Conservation (phyloP, 2,797 vertebrate genomes). For the Poecile montanus region DNA sequence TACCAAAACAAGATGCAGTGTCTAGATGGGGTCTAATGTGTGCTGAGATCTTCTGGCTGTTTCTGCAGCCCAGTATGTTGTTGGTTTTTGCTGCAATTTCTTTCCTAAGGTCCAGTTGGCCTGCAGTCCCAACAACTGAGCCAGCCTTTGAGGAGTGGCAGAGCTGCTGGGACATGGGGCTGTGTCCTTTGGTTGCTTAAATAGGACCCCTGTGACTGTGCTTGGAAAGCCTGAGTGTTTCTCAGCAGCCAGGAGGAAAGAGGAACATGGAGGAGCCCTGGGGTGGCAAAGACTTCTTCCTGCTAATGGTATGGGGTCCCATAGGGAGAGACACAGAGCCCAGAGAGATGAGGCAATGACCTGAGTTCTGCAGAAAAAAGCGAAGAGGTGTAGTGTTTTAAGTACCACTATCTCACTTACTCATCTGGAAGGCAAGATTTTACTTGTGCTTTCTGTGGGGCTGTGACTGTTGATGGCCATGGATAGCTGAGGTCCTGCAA, state of each 20-base stretch:
- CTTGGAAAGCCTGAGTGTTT: neutral
- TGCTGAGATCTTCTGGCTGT: neutral
- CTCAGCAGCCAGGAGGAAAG: neutral
- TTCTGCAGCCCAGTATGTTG: neutral
- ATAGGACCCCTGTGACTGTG: neutral
- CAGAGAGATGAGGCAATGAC: neutral
- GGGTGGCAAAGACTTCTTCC: neutral
- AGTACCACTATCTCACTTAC: neutral
- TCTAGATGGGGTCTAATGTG: neutral
- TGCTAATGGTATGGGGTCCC: neutral
- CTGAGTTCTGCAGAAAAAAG: neutral
- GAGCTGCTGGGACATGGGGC: neutral
- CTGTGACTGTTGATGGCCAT: neutral
- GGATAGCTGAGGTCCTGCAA: neutral
- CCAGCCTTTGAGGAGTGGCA: neutral
- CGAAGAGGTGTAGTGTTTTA: neutral
- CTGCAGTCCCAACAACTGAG: neutral
- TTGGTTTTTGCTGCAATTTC: neutral
- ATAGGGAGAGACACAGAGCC: neutral
- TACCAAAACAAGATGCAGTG: neutral
- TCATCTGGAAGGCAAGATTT: slow-evolving; percentile 52
- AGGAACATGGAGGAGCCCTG: neutral
- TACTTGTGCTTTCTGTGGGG: neutral
- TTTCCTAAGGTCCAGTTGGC: neutral
- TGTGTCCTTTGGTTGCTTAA: neutral